These are phyloP conservation scores for Heliothis peltigera DNA, from an alignment of 2,888 invertebrate genomes.

Conservation along the genomic window DNA sequence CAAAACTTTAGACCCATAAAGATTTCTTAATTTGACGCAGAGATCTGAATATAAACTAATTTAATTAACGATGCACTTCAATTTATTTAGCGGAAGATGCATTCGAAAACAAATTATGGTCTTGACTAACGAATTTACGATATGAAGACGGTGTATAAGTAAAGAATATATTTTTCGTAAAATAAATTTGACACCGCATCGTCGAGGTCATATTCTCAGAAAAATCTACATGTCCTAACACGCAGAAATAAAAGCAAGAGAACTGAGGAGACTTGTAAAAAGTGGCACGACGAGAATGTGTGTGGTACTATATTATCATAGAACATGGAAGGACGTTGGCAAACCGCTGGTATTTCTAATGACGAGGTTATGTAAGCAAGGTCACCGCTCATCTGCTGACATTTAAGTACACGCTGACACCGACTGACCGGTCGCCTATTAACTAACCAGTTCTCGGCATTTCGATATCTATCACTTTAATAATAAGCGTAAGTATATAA, in stretches of 20 bases:
- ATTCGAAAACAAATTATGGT: not conserved
- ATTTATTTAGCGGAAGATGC: slow-evolving; percentile 12
- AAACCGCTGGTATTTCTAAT: slow-evolving; percentile 80
- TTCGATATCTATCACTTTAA: slow-evolving; percentile 65
- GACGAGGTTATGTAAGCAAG: slow-evolving; percentile 85
- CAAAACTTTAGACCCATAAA: too few species aligned
- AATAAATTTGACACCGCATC: slow-evolving; percentile 35
- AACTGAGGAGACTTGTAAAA: slow-evolving; percentile 22
- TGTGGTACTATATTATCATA: slow-evolving; percentile 58
- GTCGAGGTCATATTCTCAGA: slow-evolving; percentile 19
- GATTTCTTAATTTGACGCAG: too few species aligned
- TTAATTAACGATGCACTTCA: slow-evolving; percentile 19
- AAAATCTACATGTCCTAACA: slow-evolving; percentile 6
- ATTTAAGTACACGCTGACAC: slow-evolving; percentile 76
- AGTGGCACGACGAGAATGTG: slow-evolving; percentile 41
- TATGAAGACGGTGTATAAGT: slow-evolving; percentile 14
- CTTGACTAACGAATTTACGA: too few species aligned
- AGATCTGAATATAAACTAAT: not conserved
- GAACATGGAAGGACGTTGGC: slow-evolving; percentile 71
- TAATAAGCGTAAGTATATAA: slow-evolving; percentile 38
- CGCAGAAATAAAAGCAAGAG: slow-evolving; percentile 22
- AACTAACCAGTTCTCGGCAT: slow-evolving; percentile 80
- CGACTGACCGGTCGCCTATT: slow-evolving; percentile 80
- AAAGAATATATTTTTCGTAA: slow-evolving; percentile 8
- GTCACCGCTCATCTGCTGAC: slow-evolving; percentile 83